Conservation (phyloP, 2,797 vertebrate genomes). For the Anolis apletophallus region DNA sequence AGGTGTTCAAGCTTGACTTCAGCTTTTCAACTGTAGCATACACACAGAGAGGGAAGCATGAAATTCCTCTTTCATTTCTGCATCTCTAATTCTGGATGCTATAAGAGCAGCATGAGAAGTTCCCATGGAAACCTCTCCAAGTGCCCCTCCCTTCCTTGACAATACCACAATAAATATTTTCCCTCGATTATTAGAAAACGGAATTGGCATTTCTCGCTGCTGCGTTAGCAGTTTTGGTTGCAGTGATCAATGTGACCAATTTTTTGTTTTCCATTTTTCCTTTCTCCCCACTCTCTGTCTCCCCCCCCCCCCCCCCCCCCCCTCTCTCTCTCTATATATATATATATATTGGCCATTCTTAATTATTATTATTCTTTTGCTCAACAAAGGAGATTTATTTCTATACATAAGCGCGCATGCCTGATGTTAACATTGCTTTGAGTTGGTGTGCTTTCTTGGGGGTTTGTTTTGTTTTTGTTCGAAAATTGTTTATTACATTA, state of each 20-base stretch:
- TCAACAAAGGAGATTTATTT: background rate
- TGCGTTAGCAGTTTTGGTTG: constrained; percentile 4
- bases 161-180: background rate
- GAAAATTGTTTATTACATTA: constrained; percentile 28
- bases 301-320: too few species aligned
- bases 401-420: constrained; percentile 21
- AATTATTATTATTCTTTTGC: constrained; percentile 32
- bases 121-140: background rate
- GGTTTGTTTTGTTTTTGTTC: constrained; percentile 11
- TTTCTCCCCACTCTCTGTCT: background rate
- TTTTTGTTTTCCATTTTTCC: background rate
- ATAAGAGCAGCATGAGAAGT: background rate
- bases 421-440: constrained; percentile 29
- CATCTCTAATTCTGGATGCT: background rate
- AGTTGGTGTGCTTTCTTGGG: background rate
- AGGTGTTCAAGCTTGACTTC: too few species aligned
- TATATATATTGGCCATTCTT: constrained; percentile 17
- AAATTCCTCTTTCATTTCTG: background rate
- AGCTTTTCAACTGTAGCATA: too few species aligned
- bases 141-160: background rate
- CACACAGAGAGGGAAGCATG: background rate
- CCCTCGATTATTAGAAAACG: background rate
- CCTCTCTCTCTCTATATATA: too few species aligned
- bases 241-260: constrained; percentile 35
- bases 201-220: background rate